Conservation (phyloP, 2,113 vertebrate species). For the Cebus imitator region DNA sequence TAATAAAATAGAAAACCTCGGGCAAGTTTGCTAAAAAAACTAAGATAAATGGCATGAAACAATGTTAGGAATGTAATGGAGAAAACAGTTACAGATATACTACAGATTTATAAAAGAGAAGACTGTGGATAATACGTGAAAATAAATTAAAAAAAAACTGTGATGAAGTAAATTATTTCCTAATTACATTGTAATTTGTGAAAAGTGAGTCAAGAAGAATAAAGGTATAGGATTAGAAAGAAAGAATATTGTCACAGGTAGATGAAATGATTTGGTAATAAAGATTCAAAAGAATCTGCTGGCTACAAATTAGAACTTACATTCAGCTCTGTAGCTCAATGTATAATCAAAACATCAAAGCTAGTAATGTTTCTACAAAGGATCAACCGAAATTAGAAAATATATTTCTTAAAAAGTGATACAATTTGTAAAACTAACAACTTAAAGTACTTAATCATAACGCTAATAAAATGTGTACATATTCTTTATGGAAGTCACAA, state of each 20-base stretch:
- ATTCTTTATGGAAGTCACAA: constrained; percentile 21
- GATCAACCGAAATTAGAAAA: not conserved
- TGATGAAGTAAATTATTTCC: not conserved
- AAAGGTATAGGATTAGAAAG: not conserved
- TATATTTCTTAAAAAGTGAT: not conserved
- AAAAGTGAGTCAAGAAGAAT: not conserved
- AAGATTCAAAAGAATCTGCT: not conserved
- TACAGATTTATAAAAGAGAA: constrained; percentile 22
- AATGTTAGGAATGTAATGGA: not conserved
- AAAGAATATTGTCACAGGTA: not conserved
- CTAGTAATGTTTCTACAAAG: not conserved
- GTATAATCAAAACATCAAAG: not conserved
- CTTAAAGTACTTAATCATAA: not conserved
- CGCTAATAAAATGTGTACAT: not conserved
- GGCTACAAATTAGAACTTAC: not conserved
- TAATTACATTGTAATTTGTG: not conserved
- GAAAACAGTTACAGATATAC: not conserved
- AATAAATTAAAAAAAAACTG: not conserved
- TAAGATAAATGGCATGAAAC: not conserved
- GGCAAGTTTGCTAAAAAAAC: not conserved
- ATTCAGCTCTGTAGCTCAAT: not conserved
- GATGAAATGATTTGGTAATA: not conserved
- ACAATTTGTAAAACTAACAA: not conserved
- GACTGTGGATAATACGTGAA: not conserved
- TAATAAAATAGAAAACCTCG: not conserved